Evolutionary conservation across 2,888 invertebrate species (phyloP), one percentile per base, ranked within the genome.

Genomic region (Pasiphila rectangulata): DNA sequence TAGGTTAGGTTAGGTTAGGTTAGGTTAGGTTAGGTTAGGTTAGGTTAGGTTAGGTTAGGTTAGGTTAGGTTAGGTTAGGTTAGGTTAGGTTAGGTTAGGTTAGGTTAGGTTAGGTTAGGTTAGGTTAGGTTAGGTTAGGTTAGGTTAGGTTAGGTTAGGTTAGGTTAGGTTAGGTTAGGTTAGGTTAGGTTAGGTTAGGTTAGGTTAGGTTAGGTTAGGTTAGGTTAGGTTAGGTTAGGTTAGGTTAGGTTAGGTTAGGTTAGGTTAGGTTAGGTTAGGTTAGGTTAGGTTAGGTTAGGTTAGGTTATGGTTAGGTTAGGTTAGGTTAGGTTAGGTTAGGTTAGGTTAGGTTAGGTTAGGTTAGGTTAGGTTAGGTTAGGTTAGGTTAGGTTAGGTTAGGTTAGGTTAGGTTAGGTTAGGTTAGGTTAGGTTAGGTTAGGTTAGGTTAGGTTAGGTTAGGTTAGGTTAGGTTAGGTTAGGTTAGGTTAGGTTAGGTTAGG

Each of bases 21-120:
- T 51, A 56, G 53, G 56, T 53, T 55, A 55, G 54, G 55, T 58
- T 56, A 56, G 56, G 56, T 58, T 56, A 37, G 37, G 41, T 41
- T 41, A 41, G 40, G 40, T 46, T 40, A 58, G 56, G 56, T 56
- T 56, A 56, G 56, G 56, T 56, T 56, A 50, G 49, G 54, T 54
- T 54, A 54, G 53, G 54, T 49, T 51, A 49, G 51, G 51, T 52
- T 52, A 47, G 51, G 52, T 50, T 52, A 50, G 49, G 49, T 52
- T 49, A 50, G 52, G 55, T 42, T 40, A 53, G 48, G 46, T 53
- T 53, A 53, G 52, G 52, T 53, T 53, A 41, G 41, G 41, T 41
- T 41, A 41, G 41, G 41, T 41, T 51, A 55, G 40, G 46, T n/a
- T 46, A 46, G 46, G 46, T 46, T 46, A 46, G 21, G 21, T 42